Evolutionary conservation across 2,113 vertebrate species (phyloP), one percentile per base, ranked within the genome.

Genomic region (Puntigrus tetrazona): DNA sequence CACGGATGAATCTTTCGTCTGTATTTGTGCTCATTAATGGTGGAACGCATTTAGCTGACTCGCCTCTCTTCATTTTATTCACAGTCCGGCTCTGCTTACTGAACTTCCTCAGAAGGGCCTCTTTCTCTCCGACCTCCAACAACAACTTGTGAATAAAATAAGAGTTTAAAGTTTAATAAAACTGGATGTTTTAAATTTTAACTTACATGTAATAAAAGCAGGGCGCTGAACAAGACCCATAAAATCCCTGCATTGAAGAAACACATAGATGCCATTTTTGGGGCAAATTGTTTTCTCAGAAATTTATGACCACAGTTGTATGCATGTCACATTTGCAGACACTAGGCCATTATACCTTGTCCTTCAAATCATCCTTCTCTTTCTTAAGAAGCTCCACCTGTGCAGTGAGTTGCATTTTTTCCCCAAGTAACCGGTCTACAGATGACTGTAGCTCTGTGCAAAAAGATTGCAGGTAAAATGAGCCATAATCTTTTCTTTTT

Each of bases 11-110:
- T 67, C 16, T 50, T 27, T 29, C 6, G 34, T 63, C 8, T 65
- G 10, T 36, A 34, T n/a, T n/a, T n/a, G 25, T 16, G 36, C 16
- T 25, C 29, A 43, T 57, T 25, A 45, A 4, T 50, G 27, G 36
- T 8, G 3, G 4, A 47, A 31, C n/a, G n/a, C 14, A 75, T 4
- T 45, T 7, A 5, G 27, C 3, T 31, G 10, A 67, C 90, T 89
- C 83, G 95, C 95, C 94, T 91, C 90, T 91, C 87, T 94, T 95
- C 47, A 96, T 89, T 88, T 94, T 94, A 83, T 91, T 92, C 50
- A 96, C 86, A 0, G 89, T 91, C 74, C 88, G 90, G 90, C 78
- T 93, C 65, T 92, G 93, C 69, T 90, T 93, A 70, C 47, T 89
- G 63, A 96, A 82, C 10, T 84, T 92, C 72, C 31, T 88, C 84